Percentiles rank a stretch among this genome's conserved stretches.
These are phyloP conservation scores for Anthoscopus minutus DNA, from an alignment of 2,113 vertebrate genomes.

Conservation along the genomic window DNA sequence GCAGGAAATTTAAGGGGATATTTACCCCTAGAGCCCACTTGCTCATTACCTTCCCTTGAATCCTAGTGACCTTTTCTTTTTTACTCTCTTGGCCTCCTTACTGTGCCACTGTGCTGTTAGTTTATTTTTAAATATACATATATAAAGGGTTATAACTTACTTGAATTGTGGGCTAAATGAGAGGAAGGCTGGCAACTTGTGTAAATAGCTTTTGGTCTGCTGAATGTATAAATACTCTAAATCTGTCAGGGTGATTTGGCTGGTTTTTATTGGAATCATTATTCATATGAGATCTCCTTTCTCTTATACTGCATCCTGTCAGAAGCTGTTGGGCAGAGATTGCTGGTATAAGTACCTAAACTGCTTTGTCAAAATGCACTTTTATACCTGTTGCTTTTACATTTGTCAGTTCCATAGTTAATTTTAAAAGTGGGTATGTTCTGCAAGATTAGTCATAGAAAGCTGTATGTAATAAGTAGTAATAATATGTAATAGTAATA, in stretches of 20 bases:
- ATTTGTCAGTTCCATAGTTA: neutral
- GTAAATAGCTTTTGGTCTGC: constrained; percentile 30
- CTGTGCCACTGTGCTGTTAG: neutral
- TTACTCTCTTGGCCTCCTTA: neutral
- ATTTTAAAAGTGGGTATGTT: neutral
- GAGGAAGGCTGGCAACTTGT: neutral
- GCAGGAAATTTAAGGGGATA: neutral
- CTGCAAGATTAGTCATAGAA: neutral
- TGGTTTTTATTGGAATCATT: neutral
- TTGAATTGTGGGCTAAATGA: neutral
- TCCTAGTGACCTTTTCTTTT: neutral
- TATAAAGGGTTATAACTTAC: neutral
- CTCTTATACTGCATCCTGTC: neutral
- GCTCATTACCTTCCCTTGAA: neutral
- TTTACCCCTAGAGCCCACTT: neutral
- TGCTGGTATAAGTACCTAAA: neutral
- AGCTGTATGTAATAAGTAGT: no score
- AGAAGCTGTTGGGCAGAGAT: neutral
- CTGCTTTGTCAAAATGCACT: neutral
- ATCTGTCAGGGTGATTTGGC: neutral
- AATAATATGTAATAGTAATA: no score
- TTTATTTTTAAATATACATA: neutral
- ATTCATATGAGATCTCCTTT: neutral
- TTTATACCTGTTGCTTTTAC: neutral
- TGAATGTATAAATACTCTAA: neutral